phyloP scores from a whole-genome alignment of 2,113 vertebrate genomes.

The Pangasianodon hypophthalmus region DNA sequence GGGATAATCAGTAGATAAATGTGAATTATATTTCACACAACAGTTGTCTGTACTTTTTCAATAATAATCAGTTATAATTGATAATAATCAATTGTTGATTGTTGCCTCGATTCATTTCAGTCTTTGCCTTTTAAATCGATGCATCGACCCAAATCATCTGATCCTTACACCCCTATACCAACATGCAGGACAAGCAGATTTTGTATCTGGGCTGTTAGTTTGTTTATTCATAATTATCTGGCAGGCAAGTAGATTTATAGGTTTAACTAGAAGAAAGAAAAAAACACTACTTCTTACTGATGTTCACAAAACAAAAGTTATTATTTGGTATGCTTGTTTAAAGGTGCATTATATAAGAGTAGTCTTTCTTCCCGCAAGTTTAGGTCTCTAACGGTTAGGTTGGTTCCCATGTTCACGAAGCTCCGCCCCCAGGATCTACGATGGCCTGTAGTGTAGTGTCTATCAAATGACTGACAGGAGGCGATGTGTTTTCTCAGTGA shows the following conservation, averaged over 20 bases:
- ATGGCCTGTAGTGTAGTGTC: too few relatives aligned
- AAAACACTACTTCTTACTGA: not conserved
- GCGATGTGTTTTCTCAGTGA: too few relatives aligned
- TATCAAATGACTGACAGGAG: not conserved
- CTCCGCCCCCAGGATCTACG: too few relatives aligned
- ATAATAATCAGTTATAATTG: not conserved
- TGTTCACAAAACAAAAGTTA: not conserved
- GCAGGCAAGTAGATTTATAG: too few relatives aligned
- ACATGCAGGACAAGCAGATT: not conserved
- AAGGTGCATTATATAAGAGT: not conserved
- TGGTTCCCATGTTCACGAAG: not conserved
- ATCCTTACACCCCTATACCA: not conserved
- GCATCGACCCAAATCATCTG: not conserved
- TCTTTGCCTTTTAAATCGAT: not conserved
- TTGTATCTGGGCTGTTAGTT: not conserved
- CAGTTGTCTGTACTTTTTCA: not conserved
- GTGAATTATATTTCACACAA: not conserved
- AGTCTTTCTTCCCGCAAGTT: not conserved
- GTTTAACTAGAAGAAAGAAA: not conserved
- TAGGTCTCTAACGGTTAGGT: not conserved
- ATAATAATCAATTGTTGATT: not conserved
- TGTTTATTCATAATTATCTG: not conserved
- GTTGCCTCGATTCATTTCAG: not conserved
- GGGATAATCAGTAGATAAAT: not conserved
- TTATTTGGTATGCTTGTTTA: not conserved